Percentiles rank a stretch among this genome's conserved stretches.
Conservation (phyloP, 2,888 invertebrate species). For the Dasypolia templi region DNA sequence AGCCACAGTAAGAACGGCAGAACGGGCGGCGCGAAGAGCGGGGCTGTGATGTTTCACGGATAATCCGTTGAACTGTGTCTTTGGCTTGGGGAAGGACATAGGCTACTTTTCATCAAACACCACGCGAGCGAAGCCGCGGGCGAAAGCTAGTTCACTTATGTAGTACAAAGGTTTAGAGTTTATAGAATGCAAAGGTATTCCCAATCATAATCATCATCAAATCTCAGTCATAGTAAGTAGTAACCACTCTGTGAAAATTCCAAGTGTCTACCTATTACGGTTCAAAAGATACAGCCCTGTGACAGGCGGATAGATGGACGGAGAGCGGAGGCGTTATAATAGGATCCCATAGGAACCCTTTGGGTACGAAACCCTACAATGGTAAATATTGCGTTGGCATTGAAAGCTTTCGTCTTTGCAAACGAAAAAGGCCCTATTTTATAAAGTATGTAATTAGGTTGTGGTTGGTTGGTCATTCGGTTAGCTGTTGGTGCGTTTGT, state of each 20-base stretch:
- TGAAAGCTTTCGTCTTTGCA: slow-evolving; percentile 48
- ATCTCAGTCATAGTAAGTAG: too few species aligned
- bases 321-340: not conserved
- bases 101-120: too few species aligned
- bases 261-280: not conserved
- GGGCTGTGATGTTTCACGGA: too few species aligned
- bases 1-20: too few species aligned
- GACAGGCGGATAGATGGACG: not conserved
- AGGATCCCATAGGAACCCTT: not conserved
- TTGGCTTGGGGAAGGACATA: too few species aligned
- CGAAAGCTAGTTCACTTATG: too few species aligned
- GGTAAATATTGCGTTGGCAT: slow-evolving; percentile 38
- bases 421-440: slow-evolving; percentile 38
- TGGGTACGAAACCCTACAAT: slow-evolving; percentile 2
- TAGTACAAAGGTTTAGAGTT: too few species aligned
- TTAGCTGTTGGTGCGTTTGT: not conserved
- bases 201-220: too few species aligned
- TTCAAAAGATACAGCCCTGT: not conserved
- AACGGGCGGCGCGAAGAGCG: too few species aligned
- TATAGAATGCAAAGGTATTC: too few species aligned
- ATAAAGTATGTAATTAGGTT: slow-evolving; percentile 49
- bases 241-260: not conserved
- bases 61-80: too few species aligned
- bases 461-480: slow-evolving; percentile 3
- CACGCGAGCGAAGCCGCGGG: too few species aligned